These are phyloP conservation scores for Sinocyclocheilus rhinocerous DNA, from an alignment of 2,113 vertebrate genomes.

Conservation along the genomic window DNA sequence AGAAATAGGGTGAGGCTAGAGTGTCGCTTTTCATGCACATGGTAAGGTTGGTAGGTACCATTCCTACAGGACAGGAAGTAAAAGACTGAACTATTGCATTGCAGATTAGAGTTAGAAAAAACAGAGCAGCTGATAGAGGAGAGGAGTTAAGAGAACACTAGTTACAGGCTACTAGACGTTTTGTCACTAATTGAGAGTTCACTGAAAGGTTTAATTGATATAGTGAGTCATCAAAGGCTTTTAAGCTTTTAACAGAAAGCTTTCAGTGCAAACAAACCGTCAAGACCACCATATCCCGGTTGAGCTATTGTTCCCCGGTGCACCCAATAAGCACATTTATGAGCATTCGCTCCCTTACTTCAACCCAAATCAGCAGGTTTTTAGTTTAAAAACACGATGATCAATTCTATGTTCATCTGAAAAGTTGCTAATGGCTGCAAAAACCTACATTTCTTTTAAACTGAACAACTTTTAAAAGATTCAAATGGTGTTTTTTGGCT, in stretches of 20 bases:
- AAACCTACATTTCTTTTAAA: background rate
- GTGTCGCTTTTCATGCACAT: conserved; percentile 99
- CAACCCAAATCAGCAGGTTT: background rate
- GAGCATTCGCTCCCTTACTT: background rate
- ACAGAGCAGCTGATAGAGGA: conserved; percentile 36
- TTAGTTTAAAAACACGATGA: background rate
- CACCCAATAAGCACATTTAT: background rate
- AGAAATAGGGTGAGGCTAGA: conserved; percentile 99
- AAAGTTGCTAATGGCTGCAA: background rate
- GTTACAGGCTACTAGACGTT: background rate
- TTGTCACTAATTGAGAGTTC: background rate
- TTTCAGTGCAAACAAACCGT: background rate
- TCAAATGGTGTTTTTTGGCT: background rate
- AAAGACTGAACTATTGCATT: conserved; percentile 97
- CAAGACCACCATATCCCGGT: background rate
- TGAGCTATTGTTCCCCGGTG: background rate
- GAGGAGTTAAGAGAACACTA: conserved; percentile 35
- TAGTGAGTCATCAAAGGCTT: conserved; percentile 27
- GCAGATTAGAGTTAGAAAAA: conserved; percentile 82
- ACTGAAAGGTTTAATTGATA: conserved; percentile 16
- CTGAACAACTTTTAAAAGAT: background rate
- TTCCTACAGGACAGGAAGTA: conserved; percentile 98
- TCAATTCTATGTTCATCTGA: background rate
- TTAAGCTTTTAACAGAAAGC: conserved; percentile 11
- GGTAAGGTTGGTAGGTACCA: conserved; percentile 99